phyloP scores from a whole-genome alignment of 1,140 invertebrate species.

The Augochlora pura region DNA sequence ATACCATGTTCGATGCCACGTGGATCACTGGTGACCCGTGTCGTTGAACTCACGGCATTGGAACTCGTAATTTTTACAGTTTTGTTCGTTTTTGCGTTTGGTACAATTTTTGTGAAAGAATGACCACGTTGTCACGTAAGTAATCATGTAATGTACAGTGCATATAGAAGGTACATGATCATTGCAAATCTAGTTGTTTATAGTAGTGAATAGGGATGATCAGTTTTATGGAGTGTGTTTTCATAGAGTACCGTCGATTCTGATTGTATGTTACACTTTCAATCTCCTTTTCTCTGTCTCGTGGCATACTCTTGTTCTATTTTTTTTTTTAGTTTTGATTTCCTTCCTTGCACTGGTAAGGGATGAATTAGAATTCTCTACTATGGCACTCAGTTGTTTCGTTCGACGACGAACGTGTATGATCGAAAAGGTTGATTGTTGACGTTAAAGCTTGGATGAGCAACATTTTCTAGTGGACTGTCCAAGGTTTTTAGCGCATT shows the following conservation, averaged over 20 bases:
- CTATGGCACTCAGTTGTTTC: no score
- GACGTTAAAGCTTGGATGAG: no score
- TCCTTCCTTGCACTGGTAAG: neutral
- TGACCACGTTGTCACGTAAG: neutral
- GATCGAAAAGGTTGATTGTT: no score
- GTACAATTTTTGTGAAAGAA: neutral
- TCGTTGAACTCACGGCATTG: neutral
- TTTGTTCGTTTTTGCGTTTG: neutral
- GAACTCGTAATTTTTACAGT: neutral
- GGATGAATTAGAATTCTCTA: neutral
- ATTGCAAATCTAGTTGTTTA: neutral
- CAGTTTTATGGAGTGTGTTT: neutral
- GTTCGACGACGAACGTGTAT: no score
- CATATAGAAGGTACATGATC: neutral
- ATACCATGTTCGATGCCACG: conserved; percentile 14
- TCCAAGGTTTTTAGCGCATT: no score
- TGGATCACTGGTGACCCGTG: conserved; percentile 14
- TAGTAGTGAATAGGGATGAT: neutral
- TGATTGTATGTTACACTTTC: neutral
- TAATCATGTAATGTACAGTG: neutral
- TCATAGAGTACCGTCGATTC: no score
- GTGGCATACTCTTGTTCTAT: neutral
- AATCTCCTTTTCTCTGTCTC: neutral
- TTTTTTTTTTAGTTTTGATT: no score
- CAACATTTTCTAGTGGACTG: no score